Conservation (phyloP, 1,140 invertebrate genomes). For the Panagrolaimus sp. region DNA sequence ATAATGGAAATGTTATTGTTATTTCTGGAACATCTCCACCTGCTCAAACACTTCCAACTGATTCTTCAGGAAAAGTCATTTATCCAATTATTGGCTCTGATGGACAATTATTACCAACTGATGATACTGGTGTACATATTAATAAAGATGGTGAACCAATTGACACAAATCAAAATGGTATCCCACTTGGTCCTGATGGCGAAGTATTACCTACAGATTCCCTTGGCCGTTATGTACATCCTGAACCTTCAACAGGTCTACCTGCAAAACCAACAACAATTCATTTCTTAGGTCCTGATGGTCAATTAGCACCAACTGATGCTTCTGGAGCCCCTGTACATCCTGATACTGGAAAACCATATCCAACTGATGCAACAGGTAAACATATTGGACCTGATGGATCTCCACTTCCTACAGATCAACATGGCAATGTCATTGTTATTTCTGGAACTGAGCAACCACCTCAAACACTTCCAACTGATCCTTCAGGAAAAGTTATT, state of each 20-base stretch:
- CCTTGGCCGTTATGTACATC: conserved; percentile 34
- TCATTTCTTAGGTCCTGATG: conserved; percentile 29
- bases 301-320: conserved; percentile 39
- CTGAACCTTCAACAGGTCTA: not conserved
- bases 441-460: too few species aligned
- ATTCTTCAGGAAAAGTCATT: not conserved
- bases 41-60: conserved; percentile 1
- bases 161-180: conserved; percentile 36
- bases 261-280: conserved; percentile 2
- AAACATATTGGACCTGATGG: conserved; percentile 31
- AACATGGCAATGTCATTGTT: conserved; percentile 32
- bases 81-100: not conserved
- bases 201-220: conserved; percentile 28
- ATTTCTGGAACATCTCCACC: not conserved
- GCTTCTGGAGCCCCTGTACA: conserved; percentile 20
- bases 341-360: conserved; percentile 19
- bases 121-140: conserved; percentile 7
- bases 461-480: too few species aligned
- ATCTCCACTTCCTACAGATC: conserved; percentile 31
- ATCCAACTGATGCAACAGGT: not conserved
- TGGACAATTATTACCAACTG: conserved; percentile 4
- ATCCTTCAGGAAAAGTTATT: not conserved
- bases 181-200: conserved; percentile 30
- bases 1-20: not conserved
- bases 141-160: conserved; percentile 11